A percentile compares a stretch with the other conserved stretches of the same genome.
Conservation (phyloP, 2,888 invertebrate genomes). For the Chrysolina oricalcia region DNA sequence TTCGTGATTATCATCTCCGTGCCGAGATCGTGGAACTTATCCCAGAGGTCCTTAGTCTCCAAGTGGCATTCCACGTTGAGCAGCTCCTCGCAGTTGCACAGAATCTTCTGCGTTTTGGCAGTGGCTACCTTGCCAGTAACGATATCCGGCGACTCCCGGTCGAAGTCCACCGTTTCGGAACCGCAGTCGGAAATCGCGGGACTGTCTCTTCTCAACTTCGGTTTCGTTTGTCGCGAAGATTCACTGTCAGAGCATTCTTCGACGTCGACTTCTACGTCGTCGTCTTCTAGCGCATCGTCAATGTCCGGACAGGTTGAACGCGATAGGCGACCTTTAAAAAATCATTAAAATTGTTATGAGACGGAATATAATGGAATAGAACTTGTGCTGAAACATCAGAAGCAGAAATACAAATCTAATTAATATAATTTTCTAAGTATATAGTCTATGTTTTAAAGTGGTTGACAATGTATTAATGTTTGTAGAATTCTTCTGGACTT, state of each 20-base stretch:
- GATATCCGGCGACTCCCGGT: slow-evolving; percentile 69
- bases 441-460: too few relatives aligned
- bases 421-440: too few relatives aligned
- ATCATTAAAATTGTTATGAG: too few relatives aligned
- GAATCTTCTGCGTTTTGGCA: slow-evolving; percentile 70
- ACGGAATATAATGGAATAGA: too few relatives aligned
- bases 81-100: slow-evolving; percentile 80
- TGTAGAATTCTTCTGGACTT: too few relatives aligned
- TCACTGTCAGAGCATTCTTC: slow-evolving; percentile 77
- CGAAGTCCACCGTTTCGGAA: slow-evolving; percentile 67
- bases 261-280: slow-evolving; percentile 76
- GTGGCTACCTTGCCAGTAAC: slow-evolving; percentile 62
- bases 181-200: slow-evolving; percentile 69
- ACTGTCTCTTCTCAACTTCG: slow-evolving; percentile 62
- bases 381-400: too few relatives aligned
- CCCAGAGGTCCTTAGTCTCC: slow-evolving; percentile 88
- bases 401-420: too few relatives aligned
- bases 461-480: too few relatives aligned
- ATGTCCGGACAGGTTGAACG: slow-evolving; percentile 70
- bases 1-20: slow-evolving; percentile 92
- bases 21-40: slow-evolving; percentile 84
- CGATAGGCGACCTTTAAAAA: slow-evolving; percentile 57
- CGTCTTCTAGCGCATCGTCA: slow-evolving; percentile 73
- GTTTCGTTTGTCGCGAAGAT: slow-evolving; percentile 62
- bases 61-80: slow-evolving; percentile 81